phyloP scores from a whole-genome alignment of 2,888 invertebrate genomes.

The Boloria euphrosyne region DNA sequence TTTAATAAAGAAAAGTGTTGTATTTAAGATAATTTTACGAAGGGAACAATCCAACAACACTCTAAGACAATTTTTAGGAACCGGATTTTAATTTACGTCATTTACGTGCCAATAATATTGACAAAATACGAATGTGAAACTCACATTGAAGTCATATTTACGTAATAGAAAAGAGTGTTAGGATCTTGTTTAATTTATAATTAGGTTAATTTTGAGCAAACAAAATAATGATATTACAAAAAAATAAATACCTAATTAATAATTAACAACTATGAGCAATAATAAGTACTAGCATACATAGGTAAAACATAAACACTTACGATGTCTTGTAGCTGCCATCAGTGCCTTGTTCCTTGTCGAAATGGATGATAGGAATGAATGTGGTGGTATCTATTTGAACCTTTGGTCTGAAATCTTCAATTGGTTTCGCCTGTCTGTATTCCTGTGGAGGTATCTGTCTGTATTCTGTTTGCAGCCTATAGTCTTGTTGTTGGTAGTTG shows the following conservation, averaged over 20 bases:
- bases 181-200: neutral
- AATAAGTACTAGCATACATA: neutral
- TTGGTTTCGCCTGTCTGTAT: conserved; percentile 60
- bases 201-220: too few species aligned
- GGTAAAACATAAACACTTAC: conserved; percentile 69
- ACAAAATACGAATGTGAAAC: conserved; percentile 14
- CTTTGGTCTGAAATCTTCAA: conserved; percentile 75
- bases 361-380: conserved; percentile 90
- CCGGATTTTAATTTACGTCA: conserved; percentile 7
- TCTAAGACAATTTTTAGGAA: too few species aligned
- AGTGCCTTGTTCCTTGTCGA: conserved; percentile 91
- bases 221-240: conserved; percentile 1
- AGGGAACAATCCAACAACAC: too few species aligned
- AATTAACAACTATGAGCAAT: too few species aligned
- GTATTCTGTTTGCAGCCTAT: conserved; percentile 61
- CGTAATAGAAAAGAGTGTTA: neutral
- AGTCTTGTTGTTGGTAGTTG: conserved; percentile 62
- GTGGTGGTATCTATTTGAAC: conserved; percentile 84
- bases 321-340: conserved; percentile 92
- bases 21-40: neutral
- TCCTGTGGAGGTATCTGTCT: conserved; percentile 59
- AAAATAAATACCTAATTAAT: too few species aligned
- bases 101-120: conserved; percentile 3
- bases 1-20: conserved; percentile 54
- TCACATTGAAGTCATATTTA: conserved; percentile 12